Evolutionary conservation across 2,888 invertebrate genomes (phyloP).

Genomic region (Drosophila paracracens): DNA sequence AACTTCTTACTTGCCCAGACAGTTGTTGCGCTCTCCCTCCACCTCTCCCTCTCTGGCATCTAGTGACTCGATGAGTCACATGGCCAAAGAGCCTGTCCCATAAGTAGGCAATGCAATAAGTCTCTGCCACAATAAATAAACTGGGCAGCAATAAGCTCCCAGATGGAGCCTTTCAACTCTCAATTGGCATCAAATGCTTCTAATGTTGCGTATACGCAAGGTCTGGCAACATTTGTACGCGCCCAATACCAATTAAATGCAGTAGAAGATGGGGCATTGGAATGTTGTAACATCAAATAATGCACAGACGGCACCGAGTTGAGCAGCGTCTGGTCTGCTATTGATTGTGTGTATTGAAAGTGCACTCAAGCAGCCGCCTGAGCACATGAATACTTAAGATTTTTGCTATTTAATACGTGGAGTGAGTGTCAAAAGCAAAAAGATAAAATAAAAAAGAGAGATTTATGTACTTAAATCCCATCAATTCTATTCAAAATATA

Average conservation of each 20-base stretch:
- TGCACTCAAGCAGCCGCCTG: conserved; percentile 39
- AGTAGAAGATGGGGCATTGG: not conserved
- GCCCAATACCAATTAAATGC: conserved; percentile 7
- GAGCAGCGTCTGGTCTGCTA: conserved; percentile 20
- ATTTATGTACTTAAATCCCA: not conserved
- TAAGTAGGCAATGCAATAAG: conserved; percentile 20
- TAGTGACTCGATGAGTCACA: conserved; percentile 16
- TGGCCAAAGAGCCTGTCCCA: not conserved
- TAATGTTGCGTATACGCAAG: conserved; percentile 32
- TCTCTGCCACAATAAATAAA: not conserved
- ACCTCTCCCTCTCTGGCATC: not conserved
- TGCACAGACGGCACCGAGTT: not conserved
- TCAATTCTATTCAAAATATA: not conserved
- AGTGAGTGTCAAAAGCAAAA: not conserved
- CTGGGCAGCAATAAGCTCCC: not conserved
- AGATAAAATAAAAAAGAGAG: not conserved
- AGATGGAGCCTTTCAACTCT: conserved; percentile 4
- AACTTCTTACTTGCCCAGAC: not conserved
- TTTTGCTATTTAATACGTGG: not conserved
- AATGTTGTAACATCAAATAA: not conserved
- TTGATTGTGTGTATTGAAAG: conserved; percentile 61
- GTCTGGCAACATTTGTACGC: conserved; percentile 8
- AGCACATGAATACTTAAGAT: conserved; percentile 3
- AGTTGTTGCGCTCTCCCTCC: not conserved
- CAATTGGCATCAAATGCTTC: not conserved